Conservation (phyloP, 2,888 invertebrate genomes). For the Reticulitermes lucifugus region DNA sequence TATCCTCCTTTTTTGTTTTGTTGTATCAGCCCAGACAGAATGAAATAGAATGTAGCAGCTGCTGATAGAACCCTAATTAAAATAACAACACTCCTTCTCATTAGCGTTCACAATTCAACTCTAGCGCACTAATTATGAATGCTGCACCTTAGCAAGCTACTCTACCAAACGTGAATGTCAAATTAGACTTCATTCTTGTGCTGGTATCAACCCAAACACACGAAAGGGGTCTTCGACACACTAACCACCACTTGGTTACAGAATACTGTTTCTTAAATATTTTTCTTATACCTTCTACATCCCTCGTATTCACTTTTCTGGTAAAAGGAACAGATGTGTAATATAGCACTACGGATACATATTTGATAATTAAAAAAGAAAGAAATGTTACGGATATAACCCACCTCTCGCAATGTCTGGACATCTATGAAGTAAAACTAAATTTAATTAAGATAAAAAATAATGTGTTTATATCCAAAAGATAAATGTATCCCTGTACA, state of each 20-base stretch:
- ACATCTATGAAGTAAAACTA: no score
- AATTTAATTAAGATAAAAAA: no score
- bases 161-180: not conserved
- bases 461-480: no score
- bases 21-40: not conserved
- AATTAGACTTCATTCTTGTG: not conserved
- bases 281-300: no score
- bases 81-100: not conserved
- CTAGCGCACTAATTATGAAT: constrained; percentile 5
- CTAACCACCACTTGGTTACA: not conserved
- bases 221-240: not conserved
- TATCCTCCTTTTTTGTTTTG: no score
- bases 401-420: no score
- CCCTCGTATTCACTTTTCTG: no score
- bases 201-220: constrained; percentile 1
- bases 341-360: no score
- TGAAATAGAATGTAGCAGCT: not conserved
- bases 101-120: not conserved
- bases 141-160: not conserved
- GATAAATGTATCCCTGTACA: no score
- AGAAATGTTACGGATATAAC: no score
- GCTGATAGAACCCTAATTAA: constrained; percentile 3
- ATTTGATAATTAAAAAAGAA: no score
- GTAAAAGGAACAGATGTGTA: no score
- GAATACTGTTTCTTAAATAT: not conserved